Base-by-base conservation (phyloP, 2,888 invertebrate species). In the Pycnomerus fuliginosus region DNA sequence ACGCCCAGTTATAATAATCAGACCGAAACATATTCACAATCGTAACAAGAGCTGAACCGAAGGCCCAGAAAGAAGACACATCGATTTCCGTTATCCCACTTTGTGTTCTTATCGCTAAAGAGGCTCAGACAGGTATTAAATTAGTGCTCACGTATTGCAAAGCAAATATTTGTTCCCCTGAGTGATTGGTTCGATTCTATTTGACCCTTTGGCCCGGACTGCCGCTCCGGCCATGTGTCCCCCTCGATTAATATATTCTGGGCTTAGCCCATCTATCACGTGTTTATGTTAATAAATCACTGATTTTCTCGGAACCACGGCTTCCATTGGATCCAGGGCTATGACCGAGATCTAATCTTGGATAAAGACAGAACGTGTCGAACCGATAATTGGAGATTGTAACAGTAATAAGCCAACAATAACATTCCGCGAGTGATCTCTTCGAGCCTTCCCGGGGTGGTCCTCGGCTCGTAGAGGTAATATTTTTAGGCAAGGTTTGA, bases 1-100 rank as follows among this genome's bases (percentile, higher is more conserved):
- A 53, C 58, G 58, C 58, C 58, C 50, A 48, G 44, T 35, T 27
- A 47, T 50, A 58, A 56, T 55, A 54, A 58, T 56, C 58, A 54
- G 52, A 58, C 58, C 58, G 53, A 54, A 58, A 49, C 55, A 47
- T 52, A 53, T 48, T 52, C 48, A 44, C 50, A 53, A 43, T 47
- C 36, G 45, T 48, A 48, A 42, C 42, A 27, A 42, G 25, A 48
- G 44, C 27, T 44, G 43, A 48, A 48, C 24, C 15, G 32, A 44
- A 44, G 36, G 44, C 48, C 44, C 44, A 44, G 16, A 35, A 39
- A 39, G 38, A 38, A 24, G 11, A n/a, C n/a, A n/a, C n/a, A n/a
- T n/a, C n/a, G n/a, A n/a, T n/a, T n/a, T n/a, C n/a, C n/a, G n/a
- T n/a, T n/a, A n/a, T n/a, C n/a, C n/a, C n/a, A n/a, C n/a, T n/a